A percentile compares a stretch with the other conserved stretches of the same genome.
phyloP scores from a whole-genome alignment of 92 coral and sea anemone species.

The Meandrina meandrites region DNA sequence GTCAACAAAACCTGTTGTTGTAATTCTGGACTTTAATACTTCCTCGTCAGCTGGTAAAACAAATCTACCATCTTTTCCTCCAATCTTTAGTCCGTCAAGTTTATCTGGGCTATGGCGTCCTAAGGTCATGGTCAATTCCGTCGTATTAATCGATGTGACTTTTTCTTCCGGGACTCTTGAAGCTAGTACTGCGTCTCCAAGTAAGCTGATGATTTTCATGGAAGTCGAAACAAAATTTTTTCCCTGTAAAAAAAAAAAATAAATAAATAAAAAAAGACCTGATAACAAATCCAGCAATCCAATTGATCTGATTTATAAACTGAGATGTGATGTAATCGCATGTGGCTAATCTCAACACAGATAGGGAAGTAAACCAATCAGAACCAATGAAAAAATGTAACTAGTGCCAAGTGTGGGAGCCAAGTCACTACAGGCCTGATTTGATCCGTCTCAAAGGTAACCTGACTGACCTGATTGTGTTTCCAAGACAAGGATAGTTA shows the following conservation, averaged over 20 bases:
- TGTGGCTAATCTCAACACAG: too few species aligned
- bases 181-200: slow-evolving; percentile 33
- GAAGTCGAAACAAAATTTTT: slow-evolving; percentile 9
- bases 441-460: too few species aligned
- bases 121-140: slow-evolving; percentile 29
- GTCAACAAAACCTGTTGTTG: slow-evolving; percentile 22
- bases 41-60: slow-evolving; percentile 28
- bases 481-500: too few species aligned
- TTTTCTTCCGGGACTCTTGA: slow-evolving; percentile 43
- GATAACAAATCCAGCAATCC: background rate
- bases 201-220: slow-evolving; percentile 16
- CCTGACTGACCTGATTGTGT: too few species aligned
- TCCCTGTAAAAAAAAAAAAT: slow-evolving; percentile 30
- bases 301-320: too few species aligned
- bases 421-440: too few species aligned
- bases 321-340: too few species aligned
- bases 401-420: too few species aligned
- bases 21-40: background rate
- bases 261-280: too few species aligned
- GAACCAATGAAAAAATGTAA: too few species aligned
- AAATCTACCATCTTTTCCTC: slow-evolving; percentile 33
- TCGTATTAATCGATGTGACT: slow-evolving; percentile 14
- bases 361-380: too few species aligned
- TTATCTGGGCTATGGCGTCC: slow-evolving; percentile 36
- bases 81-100: slow-evolving; percentile 20